These are phyloP conservation scores for Parnassius mnemosyne DNA, from an alignment of 2,888 invertebrate species.

Conservation along the genomic window DNA sequence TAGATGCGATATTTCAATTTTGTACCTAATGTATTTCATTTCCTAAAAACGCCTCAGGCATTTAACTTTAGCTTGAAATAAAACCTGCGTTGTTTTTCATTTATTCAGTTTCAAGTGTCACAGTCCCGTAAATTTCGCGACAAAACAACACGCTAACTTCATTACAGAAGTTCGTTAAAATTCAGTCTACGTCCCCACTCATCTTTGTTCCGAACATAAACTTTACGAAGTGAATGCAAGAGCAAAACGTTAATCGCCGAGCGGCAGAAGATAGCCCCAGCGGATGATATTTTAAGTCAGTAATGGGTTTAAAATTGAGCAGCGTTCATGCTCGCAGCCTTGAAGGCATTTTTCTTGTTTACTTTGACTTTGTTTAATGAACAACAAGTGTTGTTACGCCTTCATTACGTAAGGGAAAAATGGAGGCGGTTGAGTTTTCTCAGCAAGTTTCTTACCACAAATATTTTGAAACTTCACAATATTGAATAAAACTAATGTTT, in stretches of 20 bases:
- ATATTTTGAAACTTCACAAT: too few species aligned
- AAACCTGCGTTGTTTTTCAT: neutral
- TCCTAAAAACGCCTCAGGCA: too few species aligned
- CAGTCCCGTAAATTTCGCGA: neutral
- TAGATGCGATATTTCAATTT: too few species aligned
- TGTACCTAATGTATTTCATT: too few species aligned
- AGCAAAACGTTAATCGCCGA: constrained; percentile 5
- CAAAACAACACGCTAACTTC: neutral
- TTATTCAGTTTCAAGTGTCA: neutral
- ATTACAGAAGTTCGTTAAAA: constrained; percentile 2
- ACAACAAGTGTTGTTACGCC: constrained; percentile 2
- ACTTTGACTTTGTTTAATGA: constrained; percentile 18
- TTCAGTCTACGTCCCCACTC: neutral
- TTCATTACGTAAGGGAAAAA: neutral
- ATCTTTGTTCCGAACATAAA: constrained; percentile 1
- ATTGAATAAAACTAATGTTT: too few species aligned
- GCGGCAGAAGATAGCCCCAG: neutral
- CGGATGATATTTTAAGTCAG: constrained; percentile 5
- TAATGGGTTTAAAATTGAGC: constrained; percentile 10
- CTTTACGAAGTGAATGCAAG: constrained; percentile 1
- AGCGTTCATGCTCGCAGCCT: neutral
- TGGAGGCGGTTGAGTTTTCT: neutral
- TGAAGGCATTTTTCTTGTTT: constrained; percentile 2
- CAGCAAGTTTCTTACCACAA: neutral
- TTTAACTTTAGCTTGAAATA: too few species aligned